Percentiles rank a stretch among this genome's conserved stretches.
phyloP scores from a whole-genome alignment of 2,888 invertebrate genomes.

The Sesia apiformis region DNA sequence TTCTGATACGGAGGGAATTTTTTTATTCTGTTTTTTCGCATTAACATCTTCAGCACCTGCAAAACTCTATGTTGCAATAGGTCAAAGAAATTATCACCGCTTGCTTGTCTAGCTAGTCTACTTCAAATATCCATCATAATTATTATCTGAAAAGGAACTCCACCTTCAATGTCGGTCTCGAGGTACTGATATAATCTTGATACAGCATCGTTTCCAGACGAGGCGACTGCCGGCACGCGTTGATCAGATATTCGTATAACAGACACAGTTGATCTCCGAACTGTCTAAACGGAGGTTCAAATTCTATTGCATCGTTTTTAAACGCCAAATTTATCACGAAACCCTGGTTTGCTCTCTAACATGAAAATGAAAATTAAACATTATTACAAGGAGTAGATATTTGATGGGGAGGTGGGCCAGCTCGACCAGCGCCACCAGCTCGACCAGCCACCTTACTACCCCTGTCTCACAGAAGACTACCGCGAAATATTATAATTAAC shows the following conservation, averaged over 20 bases:
- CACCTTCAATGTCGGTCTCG: slow-evolving; percentile 37
- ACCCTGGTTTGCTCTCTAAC: slow-evolving; percentile 80
- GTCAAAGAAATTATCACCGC: no score
- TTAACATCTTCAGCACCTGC: no score
- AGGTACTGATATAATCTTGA: slow-evolving; percentile 69
- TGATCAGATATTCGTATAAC: slow-evolving; percentile 83
- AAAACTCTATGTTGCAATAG: no score
- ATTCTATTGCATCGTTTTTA: slow-evolving; percentile 76
- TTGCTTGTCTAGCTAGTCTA: no score
- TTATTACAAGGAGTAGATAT: background rate
- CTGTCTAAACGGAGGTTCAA: slow-evolving; percentile 84
- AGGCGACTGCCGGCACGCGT: slow-evolving; percentile 81
- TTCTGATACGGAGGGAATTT: no score
- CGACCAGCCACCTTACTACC: background rate
- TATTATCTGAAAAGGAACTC: background rate
- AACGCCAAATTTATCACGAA: slow-evolving; percentile 77
- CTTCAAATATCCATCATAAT: no score
- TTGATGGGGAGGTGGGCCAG: no score
- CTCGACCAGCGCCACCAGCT: background rate
- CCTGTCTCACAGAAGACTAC: no score
- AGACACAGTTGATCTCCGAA: slow-evolving; percentile 81
- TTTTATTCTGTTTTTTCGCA: no score
- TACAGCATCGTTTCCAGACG: slow-evolving; percentile 87
- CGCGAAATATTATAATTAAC: background rate
- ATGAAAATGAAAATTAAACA: slow-evolving; percentile 7